phyloP scores from a whole-genome alignment of 92 coral and sea anemone genomes.

The Palythoa grandiflora region DNA sequence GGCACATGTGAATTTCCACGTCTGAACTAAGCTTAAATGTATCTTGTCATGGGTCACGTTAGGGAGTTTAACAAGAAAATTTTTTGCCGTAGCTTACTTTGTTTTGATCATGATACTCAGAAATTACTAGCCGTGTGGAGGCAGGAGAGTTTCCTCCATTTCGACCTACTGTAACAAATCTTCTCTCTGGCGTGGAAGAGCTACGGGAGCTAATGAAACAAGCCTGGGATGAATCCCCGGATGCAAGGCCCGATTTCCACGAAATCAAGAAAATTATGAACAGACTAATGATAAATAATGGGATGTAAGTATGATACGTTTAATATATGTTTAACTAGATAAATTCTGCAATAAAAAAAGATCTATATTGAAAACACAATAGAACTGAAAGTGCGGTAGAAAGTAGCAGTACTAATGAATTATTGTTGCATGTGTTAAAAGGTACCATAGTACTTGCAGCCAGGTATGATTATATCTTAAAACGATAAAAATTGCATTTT shows the following conservation, averaged over 20 bases:
- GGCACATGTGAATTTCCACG: too few species aligned
- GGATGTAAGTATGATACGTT: slow-evolving; percentile 75
- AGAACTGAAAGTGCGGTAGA: too few species aligned
- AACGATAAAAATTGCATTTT: too few species aligned
- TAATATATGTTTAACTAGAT: too few species aligned
- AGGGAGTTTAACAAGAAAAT: not conserved
- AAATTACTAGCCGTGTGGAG: slow-evolving; percentile 86
- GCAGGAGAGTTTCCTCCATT: slow-evolving; percentile 92
- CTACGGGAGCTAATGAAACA: slow-evolving; percentile 95
- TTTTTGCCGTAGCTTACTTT: not conserved
- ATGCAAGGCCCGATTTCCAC: slow-evolving; percentile 85
- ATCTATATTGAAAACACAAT: too few species aligned
- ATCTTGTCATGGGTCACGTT: not conserved
- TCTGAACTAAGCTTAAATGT: too few species aligned
- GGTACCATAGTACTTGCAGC: too few species aligned
- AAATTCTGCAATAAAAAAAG: too few species aligned
- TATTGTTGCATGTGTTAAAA: too few species aligned
- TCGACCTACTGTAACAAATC: slow-evolving; percentile 91
- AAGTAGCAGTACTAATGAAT: too few species aligned
- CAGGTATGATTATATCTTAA: too few species aligned
- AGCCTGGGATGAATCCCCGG: slow-evolving; percentile 94
- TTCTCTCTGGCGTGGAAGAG: slow-evolving; percentile 92
- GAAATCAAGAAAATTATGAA: slow-evolving; percentile 92
- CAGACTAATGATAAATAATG: slow-evolving; percentile 87
- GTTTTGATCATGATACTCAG: slow-evolving; percentile 44